Base-by-base conservation (phyloP, 2,113 vertebrate genomes). In the Sprattus sprattus region DNA sequence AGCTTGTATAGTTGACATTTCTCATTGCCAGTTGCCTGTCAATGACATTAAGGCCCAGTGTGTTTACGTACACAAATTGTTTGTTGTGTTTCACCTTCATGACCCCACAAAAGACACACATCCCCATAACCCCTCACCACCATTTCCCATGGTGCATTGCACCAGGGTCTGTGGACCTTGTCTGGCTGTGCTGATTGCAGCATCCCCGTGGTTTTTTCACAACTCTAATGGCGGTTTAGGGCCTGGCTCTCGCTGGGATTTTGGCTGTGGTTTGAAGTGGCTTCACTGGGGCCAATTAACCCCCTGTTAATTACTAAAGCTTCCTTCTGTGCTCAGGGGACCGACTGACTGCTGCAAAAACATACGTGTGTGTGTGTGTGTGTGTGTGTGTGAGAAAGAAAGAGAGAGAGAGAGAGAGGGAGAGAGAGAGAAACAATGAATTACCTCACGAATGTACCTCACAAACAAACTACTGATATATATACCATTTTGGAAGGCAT, bases 231-330 rank as follows among this genome's bases (percentile, higher is more conserved):
- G 39, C 67, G 28, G 10, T 75, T 87, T 82, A 85, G 25, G 64
- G 45, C 83, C 47, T 32, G 49, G 82, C 52, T 81, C 57, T 45
- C 50, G 28, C 52, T 28, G 28, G 57, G 81, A 39, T 80, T 82
- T 87, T 75, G 81, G 44, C 64, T 45, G 22, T 84, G 81, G 16
- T 54, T 86, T 45, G 20, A 28, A 86, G 45, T 46, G 67, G 67
- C 67, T 75, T 10, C 67, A 13, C 67, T 75, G 67, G 67, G 32
- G 49, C 83, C 85, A 86, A 86, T 83, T 86, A 89, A 81, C 54
- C 75, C 45, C 50, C 16, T 87, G 84, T 82, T 87, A 89, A 82
- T 83, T 82, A 83, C 60, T 50, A 84, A 81, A 88, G 83, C 85
- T 84, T n/a, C 60, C 71, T 71, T n/a, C 18, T 71, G 20, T 39